phyloP scores from a whole-genome alignment of 1,140 invertebrate species.

The Hyphantria cunea region DNA sequence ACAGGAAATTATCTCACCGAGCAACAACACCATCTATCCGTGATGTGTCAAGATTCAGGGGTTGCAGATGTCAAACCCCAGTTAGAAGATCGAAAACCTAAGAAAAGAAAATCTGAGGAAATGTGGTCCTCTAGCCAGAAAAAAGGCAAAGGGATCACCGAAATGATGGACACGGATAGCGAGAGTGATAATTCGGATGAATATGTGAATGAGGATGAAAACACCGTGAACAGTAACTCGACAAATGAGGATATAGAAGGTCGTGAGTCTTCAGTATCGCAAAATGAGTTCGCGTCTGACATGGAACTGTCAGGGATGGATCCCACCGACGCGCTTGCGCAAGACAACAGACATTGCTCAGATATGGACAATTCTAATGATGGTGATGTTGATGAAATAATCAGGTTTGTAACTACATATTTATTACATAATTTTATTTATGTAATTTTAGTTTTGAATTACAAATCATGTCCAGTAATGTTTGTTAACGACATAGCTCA shows the following conservation, averaged over 20 bases:
- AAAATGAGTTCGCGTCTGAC: constrained; percentile 83
- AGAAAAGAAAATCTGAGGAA: constrained; percentile 77
- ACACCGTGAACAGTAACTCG: constrained; percentile 75
- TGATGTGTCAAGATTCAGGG: constrained; percentile 65
- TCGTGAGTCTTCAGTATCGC: constrained; percentile 81
- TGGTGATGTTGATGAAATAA: constrained; percentile 83
- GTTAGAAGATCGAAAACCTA: constrained; percentile 63
- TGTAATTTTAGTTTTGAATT: no score
- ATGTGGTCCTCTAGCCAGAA: constrained; percentile 61
- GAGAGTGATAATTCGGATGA: constrained; percentile 84
- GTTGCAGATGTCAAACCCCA: constrained; percentile 48
- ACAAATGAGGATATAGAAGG: constrained; percentile 79
- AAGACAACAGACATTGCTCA: constrained; percentile 79
- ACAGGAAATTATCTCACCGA: constrained; percentile 75
- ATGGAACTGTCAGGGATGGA: constrained; percentile 85
- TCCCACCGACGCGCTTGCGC: constrained; percentile 80
- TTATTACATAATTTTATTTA: no score
- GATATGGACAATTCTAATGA: constrained; percentile 84
- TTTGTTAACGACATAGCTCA: no score
- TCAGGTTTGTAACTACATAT: constrained; percentile 66
- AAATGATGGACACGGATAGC: constrained; percentile 84
- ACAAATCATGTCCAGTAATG: no score
- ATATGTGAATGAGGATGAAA: constrained; percentile 81
- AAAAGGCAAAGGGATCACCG: constrained; percentile 69
- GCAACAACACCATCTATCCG: constrained; percentile 74